A percentile compares a stretch with the other conserved stretches of the same genome.
phyloP scores from a whole-genome alignment of 2,113 vertebrate species.

The Bubo bubo region DNA sequence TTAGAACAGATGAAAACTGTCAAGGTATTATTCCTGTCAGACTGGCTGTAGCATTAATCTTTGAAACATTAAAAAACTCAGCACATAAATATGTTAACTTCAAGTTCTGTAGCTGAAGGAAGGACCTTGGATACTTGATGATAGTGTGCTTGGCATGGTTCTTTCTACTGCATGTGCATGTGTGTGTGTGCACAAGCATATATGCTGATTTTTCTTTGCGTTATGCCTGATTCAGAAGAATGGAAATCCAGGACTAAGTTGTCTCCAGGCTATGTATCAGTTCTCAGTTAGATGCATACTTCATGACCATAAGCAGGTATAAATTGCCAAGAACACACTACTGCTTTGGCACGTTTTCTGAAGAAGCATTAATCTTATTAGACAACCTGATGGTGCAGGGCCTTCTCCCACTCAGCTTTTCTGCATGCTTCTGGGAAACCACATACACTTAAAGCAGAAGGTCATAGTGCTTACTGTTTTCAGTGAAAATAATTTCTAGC shows the following conservation, averaged over 20 bases:
- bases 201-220: not conserved
- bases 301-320: not conserved
- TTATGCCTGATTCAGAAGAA: not conserved
- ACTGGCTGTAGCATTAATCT: not conserved
- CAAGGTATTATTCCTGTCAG: not conserved
- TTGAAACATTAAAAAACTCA: not conserved
- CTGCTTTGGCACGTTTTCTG: not conserved
- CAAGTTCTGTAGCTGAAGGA: not conserved
- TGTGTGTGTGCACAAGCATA: not conserved
- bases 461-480: not conserved
- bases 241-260: not conserved
- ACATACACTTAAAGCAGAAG: not conserved
- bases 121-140: not conserved
- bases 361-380: not conserved
- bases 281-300: not conserved
- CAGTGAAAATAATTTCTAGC: not conserved
- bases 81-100: not conserved
- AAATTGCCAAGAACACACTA: not conserved
- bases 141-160: not conserved
- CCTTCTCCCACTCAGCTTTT: not conserved
- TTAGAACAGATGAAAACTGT: not conserved
- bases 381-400: not conserved
- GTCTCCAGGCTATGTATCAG: not conserved
- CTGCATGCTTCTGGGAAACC: not conserved
- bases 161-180: not conserved